Percentiles rank a stretch among this genome's conserved stretches.
Evolutionary conservation across 1,140 invertebrate species (phyloP).

Genomic region (Drosophila tsacasi): DNA sequence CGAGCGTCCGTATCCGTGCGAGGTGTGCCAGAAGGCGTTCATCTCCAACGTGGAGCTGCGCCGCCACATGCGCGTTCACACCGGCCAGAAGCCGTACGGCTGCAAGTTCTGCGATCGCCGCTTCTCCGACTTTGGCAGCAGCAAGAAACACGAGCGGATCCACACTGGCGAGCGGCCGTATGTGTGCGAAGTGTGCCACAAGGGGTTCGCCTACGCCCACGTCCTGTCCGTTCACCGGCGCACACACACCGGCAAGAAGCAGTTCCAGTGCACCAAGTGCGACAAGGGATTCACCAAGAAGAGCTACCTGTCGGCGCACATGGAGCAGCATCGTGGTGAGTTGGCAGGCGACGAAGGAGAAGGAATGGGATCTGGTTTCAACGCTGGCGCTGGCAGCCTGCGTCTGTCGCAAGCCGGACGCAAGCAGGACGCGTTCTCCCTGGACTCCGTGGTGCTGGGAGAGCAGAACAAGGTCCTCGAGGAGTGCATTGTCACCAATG

Average conservation of each 20-base stretch:
- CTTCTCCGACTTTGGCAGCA: conserved; percentile 88
- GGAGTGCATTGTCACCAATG: conserved; percentile 75
- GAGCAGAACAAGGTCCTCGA: conserved; percentile 68
- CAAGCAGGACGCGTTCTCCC: conserved; percentile 1
- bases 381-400: not conserved
- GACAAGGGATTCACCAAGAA: conserved; percentile 84
- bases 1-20: conserved; percentile 76
- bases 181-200: conserved; percentile 89
- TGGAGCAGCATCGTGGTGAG: conserved; percentile 64
- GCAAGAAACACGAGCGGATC: conserved; percentile 88
- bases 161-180: conserved; percentile 93
- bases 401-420: conserved; percentile 25
- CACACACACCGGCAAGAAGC: conserved; percentile 89
- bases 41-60: conserved; percentile 83
- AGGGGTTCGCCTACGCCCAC: conserved; percentile 90
- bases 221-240: conserved; percentile 88
- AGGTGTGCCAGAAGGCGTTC: conserved; percentile 82
- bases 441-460: conserved; percentile 33
- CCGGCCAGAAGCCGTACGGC: conserved; percentile 87
- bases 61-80: conserved; percentile 82
- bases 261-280: conserved; percentile 85
- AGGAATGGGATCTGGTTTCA: not conserved
- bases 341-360: not conserved
- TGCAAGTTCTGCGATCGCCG: conserved; percentile 89
- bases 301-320: conserved; percentile 70